Evolutionary conservation across 2,888 invertebrate genomes (phyloP), one percentile per base, ranked within the genome.

Genomic region (Ophioninae sp.): DNA sequence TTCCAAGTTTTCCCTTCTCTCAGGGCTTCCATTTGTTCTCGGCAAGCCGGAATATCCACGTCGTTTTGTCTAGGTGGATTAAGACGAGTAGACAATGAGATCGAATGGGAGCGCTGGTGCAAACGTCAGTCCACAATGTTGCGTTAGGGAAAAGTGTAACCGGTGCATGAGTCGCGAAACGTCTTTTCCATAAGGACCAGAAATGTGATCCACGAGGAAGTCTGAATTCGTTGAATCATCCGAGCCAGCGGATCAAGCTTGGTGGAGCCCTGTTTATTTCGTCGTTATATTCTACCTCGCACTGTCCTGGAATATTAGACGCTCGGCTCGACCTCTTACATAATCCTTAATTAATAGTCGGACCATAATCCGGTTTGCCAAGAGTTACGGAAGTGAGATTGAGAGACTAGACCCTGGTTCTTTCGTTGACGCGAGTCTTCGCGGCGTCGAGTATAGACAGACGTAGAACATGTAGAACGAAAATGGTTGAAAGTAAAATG

Each of bases 381-480:
- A 10, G 41, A 22, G 23, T 17, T 51, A 39, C 17, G 59, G 8
- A 58, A 69, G 39, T 2, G 10, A 13, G 22, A 41, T 51, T 51
- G 13, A 51, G 51, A 51, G 13, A 64, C 44, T 58, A 39, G 51
- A 30, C 10, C 77, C 61, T 58, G 63, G 13, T 71, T 58, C 64
- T 20, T 44, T 7, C 59, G 22, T 59, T 59, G 59, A 2, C 20
- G 59, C 59, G 20, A 23, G n/a, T 44, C 63, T 64, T 37, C 58
- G 56, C 44, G 51, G 22, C 10, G 72, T 65, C 58, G 13, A 39
- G 23, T n/a, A 64, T 39, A 61, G 30, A 22, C 20, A 39, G 51
- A 67, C 37, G 65, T 51, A 73, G 72, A 56, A 74, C 73, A 51
- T 73, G 20, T 22, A 37, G 23, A 79, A 64, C 67, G 68, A 22